Evolutionary conservation across 2,113 vertebrate species (phyloP), one percentile per base, ranked within the genome.

Genomic region (Hemicordylus capensis): DNA sequence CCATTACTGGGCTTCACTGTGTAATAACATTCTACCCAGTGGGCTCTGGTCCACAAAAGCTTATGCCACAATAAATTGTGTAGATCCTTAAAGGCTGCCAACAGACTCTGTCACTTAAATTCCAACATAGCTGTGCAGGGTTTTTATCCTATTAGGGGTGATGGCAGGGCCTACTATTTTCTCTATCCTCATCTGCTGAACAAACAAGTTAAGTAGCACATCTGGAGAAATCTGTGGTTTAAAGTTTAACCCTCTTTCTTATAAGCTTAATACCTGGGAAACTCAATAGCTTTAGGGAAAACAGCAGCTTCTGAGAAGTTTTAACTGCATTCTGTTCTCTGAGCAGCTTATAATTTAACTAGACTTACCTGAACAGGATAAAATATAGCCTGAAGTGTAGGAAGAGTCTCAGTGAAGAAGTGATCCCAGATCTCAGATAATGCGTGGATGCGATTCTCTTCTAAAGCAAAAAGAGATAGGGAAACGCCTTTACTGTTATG

Each of bases 371-470:
- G 98, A 72, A 99, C 97, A 0, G 98, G 98, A 91, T 98, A 98
- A 95, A 99, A 99, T 95, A 99, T 98, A 75, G 98, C 98, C 95
- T 99, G 98, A 83, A 99, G 97, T 1, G 98, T 99, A 42, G 98
- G 98, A 77, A 99, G 97, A 46, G 97, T 98, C 94, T 99, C 98
- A 3, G 97, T 98, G 93, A 98, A 99, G 95, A 98, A 99, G 72
- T 96, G 95, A 90, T 97, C 96, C 98, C 98, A 99, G 89, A 97
- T 95, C 92, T 97, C 96, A 54, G 97, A 96, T 88, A 99, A 95
- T 91, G 96, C 94, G 61, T 95, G 92, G 59, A 99, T 95, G 91
- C 96, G 97, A 81, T 96, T 96, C 82, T 97, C 97, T 92, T 97
- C 98, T 99, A 86, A 11, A 87, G 80, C 64, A 86, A 79, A 76